Percentiles rank a stretch among this genome's conserved stretches.
phyloP scores from a whole-genome alignment of 2,113 vertebrate genomes.

The Ctenodactylus gundi region DNA sequence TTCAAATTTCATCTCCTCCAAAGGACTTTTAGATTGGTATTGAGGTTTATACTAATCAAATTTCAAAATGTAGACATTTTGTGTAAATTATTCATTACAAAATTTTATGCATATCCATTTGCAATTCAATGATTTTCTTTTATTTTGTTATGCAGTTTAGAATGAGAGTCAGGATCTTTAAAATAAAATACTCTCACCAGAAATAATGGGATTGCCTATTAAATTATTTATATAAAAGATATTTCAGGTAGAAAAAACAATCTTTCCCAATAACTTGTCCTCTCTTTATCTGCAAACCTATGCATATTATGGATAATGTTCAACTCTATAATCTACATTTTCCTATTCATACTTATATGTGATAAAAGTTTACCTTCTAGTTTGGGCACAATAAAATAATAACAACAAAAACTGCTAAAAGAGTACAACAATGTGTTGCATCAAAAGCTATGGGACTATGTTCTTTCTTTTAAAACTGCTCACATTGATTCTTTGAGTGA shows the following conservation, averaged over 20 bases:
- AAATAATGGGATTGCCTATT: not conserved
- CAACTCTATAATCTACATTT: not conserved
- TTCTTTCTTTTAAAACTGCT: not conserved
- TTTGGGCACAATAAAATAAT: not conserved
- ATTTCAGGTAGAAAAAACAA: not conserved
- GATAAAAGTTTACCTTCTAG: not conserved
- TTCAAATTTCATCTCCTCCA: conserved; percentile 41
- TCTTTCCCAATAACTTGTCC: not conserved
- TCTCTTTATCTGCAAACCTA: not conserved
- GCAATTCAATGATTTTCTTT: conserved; percentile 70
- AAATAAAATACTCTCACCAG: conserved; percentile 77
- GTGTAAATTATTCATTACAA: conserved; percentile 83
- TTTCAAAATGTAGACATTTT: conserved; percentile 81
- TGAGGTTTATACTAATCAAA: conserved; percentile 80
- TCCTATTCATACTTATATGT: not conserved
- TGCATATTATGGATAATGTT: not conserved
- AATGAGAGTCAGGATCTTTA: conserved; percentile 80
- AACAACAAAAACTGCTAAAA: not conserved
- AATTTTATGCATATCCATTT: conserved; percentile 81
- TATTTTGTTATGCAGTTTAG: conserved; percentile 81
- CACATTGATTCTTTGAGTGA: not conserved
- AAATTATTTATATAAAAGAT: not conserved
- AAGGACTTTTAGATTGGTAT: conserved; percentile 79
- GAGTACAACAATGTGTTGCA: not conserved
- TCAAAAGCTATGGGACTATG: not conserved